A percentile compares a stretch with the other conserved stretches of the same genome.
Evolutionary conservation across 2,888 invertebrate genomes (phyloP).

Genomic region (Sesamia inferens): DNA sequence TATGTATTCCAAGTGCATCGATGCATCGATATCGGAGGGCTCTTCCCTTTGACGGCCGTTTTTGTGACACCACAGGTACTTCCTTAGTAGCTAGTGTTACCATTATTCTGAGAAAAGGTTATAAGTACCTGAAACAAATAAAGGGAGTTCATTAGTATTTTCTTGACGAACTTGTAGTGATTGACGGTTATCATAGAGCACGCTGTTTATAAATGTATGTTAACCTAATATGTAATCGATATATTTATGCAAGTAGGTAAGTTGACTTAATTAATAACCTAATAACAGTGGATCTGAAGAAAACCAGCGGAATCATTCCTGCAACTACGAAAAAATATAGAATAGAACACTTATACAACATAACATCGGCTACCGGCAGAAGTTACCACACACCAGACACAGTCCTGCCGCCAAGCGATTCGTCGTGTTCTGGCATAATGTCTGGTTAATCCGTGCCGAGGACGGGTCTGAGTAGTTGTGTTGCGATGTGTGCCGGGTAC

Average conservation of each 20-base stretch:
- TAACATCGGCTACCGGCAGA: neutral
- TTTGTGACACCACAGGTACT: constrained; percentile 48
- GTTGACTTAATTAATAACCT: no score
- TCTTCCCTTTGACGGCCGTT: constrained; percentile 58
- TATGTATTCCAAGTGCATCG: constrained; percentile 63
- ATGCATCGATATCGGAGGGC: constrained; percentile 54
- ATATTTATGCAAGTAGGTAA: neutral
- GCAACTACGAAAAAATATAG: no score
- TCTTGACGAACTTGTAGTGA: neutral
- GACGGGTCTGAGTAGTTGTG: no score
- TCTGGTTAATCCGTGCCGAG: no score
- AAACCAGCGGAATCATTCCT: neutral
- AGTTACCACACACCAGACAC: no score
- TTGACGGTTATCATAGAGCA: neutral
- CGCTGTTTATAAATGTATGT: neutral
- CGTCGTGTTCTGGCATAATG: no score
- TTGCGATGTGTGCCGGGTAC: no score
- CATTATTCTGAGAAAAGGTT: constrained; percentile 54
- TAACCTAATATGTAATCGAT: neutral
- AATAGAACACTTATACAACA: neutral
- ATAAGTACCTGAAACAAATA: constrained; percentile 79
- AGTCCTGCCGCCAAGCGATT: no score
- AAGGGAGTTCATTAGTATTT: constrained; percentile 45
- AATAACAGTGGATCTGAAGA: neutral
- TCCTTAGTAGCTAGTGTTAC: constrained; percentile 62